Base-by-base conservation (phyloP, 2,888 invertebrate genomes). In the Lycia hirtaria region DNA sequence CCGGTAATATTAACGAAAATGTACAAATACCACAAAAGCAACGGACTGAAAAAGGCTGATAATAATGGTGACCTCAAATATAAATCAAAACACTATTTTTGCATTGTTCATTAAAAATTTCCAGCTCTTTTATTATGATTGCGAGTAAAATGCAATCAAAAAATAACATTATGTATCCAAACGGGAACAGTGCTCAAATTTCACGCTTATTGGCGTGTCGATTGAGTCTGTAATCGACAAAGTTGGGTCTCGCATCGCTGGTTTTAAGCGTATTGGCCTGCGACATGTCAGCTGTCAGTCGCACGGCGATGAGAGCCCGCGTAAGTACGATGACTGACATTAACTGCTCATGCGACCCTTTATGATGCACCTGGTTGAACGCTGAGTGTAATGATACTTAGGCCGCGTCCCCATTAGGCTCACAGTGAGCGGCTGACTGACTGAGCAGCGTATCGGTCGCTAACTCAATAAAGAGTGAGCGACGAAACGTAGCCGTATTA, bases 181-280 rank as follows among this genome's bases (percentile, higher is more conserved):
- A 60, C 38, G 54, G 55, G 65, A 65, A 64, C 72, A 71, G 68
- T 65, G 69, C 59, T 59, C 71, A 76, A 71, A 79, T 81, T 84
- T 81, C 75, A 85, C 77, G 85, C 80, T 75, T 80, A 82, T 85
- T 87, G 80, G 74, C 68, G 69, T 72, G 79, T 78, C 75, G 77
- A 75, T 78, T 69, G 69, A 62, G 71, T 71, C 78, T 81, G 81
- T 83, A 83, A 83, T 85, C 81, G 82, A 83, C 82, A 83, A 80
- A 79, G 85, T 82, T 71, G 69, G 81, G 72, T 80, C 75, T 73
- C 78, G 85, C 81, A 78, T 72, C 78, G 71, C 68, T 85, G 85
- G 68, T 76, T 87, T 85, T 83, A 82, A 87, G 85, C 82, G 83
- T 81, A 80, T 75, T 79, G 76, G 75, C 74, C 74, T 80, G 81